A percentile compares a stretch with the other conserved stretches of the same genome.
phyloP scores from a whole-genome alignment of 1,140 invertebrate genomes.

The Pygmarrhopalites habei region DNA sequence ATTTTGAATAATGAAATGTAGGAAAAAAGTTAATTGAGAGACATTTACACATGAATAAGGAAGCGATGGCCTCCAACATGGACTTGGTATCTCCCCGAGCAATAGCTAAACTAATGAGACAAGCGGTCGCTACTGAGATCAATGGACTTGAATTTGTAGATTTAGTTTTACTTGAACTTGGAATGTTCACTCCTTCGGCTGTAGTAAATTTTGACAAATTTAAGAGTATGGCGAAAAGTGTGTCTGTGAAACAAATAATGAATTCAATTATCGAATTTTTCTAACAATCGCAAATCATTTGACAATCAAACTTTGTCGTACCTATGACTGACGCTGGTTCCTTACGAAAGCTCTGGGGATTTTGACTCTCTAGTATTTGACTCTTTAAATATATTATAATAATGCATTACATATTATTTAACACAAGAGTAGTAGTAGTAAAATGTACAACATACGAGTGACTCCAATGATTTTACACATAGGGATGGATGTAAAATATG shows the following conservation, averaged over 20 bases:
- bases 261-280: no score
- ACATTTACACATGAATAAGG: constrained; percentile 84
- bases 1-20: no score
- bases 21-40: no score
- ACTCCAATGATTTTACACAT: constrained; percentile 76
- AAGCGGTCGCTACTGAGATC: constrained; percentile 80
- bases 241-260: constrained; percentile 49
- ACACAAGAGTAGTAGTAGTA: no score
- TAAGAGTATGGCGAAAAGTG: constrained; percentile 67
- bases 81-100: constrained; percentile 88
- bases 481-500: constrained; percentile 67
- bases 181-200: constrained; percentile 41
- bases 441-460: no score
- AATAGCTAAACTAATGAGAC: constrained; percentile 81
- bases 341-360: constrained; percentile 70
- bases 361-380: constrained; percentile 84
- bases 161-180: constrained; percentile 24
- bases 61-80: constrained; percentile 73
- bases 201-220: constrained; percentile 64
- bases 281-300: no score
- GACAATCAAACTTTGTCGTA: neutral
- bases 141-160: constrained; percentile 48
- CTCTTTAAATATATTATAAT: no score
- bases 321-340: constrained; percentile 65
- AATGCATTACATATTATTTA: no score